Conservation (phyloP, 2,113 vertebrate species). For the Taurulus bubalis region DNA sequence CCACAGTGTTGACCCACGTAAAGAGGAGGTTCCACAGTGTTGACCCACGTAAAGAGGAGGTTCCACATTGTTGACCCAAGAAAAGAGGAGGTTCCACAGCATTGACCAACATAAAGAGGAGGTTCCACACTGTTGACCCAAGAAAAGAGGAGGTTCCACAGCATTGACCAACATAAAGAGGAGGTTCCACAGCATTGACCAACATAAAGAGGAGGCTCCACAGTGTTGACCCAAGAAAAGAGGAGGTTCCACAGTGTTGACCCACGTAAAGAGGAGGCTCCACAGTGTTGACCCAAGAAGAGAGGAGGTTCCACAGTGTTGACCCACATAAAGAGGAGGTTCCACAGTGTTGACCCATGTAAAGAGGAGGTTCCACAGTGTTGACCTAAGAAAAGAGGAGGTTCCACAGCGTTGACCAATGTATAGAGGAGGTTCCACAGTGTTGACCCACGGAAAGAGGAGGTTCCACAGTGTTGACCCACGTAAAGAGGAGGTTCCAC, state of each 20-base stretch:
- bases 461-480: not conserved
- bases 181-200: too few species aligned
- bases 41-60: not conserved
- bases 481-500: not conserved
- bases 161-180: too few species aligned
- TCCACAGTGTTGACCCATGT: not conserved
- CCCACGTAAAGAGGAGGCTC: not conserved
- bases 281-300: too few species aligned
- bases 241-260: too few species aligned
- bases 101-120: not conserved
- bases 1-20: not conserved
- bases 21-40: not conserved
- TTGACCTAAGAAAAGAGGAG: not conserved
- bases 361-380: not conserved
- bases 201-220: too few species aligned
- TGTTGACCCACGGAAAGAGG: not conserved
- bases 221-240: too few species aligned
- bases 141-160: too few species aligned
- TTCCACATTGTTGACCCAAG: not conserved
- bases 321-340: not conserved
- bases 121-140: too few species aligned
- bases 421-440: not conserved
- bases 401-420: not conserved
- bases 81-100: not conserved
- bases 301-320: not conserved